Base-by-base conservation (phyloP, 2,113 vertebrate genomes). In the Platysteira castanea region DNA sequence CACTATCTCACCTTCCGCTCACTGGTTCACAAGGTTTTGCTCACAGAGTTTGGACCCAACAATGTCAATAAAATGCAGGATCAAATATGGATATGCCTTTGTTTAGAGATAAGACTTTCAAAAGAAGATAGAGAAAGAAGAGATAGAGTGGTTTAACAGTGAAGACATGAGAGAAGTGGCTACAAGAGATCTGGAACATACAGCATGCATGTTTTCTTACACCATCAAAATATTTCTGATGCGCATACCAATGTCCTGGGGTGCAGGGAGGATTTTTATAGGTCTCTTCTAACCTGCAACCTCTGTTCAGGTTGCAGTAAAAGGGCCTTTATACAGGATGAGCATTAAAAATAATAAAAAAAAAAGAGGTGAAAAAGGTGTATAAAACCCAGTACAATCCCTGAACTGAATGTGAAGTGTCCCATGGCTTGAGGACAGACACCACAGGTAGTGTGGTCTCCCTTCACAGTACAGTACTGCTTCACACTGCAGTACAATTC, bases 41-140 rank as follows among this genome's bases (percentile, higher is more conserved):
- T 67, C n/a, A 63, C 31, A 35, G 57, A 54, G 31, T 56, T 94
- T 95, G 92, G 93, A 95, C 95, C 95, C 95, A 93, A 92, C 80
- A 90, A 88, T 92, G 49, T 60, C 76, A 88, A 70, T 71, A 52
- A 93, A 90, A 91, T 59, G 73, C 78, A 68, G 77, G 42, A 67
- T 73, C 59, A 73, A 65, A 59, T n/a, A 60, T 1, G 37, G 78
- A 94, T 42, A 47, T n/a, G 33, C 33, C 54, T 86, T 65, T 76
- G 54, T 67, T 83, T 41, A 76, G 37, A 90, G 47, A 6, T 81
- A 94, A 94, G 93, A 95, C 86, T 93, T 89, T 50, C 31, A 64
- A 80, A 91, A 77, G 61, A 60, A 93, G 41, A 57, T 46, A 46
- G 8, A 71, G 54, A 89, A 28, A 78, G 44, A 53, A 80, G 42